These are phyloP conservation scores for Pantelozetes paolii DNA, from an alignment of 2,888 invertebrate species.

Conservation along the genomic window DNA sequence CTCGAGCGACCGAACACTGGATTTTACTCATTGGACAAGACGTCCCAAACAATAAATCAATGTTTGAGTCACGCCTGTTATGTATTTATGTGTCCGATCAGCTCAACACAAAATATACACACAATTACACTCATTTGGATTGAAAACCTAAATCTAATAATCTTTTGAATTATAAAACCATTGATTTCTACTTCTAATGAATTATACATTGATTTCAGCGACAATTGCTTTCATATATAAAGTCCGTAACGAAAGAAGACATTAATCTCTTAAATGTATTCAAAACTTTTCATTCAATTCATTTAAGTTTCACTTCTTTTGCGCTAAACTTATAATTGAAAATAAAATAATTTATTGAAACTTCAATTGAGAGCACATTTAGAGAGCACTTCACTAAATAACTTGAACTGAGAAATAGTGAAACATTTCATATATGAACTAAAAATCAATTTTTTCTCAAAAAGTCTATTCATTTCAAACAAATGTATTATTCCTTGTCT, in stretches of 20 bases:
- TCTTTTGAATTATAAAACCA: background rate
- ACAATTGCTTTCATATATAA: background rate
- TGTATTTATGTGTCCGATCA: background rate
- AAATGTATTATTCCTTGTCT: background rate
- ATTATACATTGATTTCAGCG: background rate
- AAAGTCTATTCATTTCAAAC: background rate
- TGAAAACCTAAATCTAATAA: background rate
- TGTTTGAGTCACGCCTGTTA: slow-evolving; percentile 10
- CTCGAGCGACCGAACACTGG: slow-evolving; percentile 1
- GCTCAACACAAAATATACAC: background rate
- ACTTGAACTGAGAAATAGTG: background rate
- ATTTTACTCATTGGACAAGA: background rate
- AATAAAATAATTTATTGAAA: too few relatives aligned
- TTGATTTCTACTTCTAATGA: background rate
- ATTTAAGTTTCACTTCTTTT: too few relatives aligned
- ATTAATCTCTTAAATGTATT: background rate
- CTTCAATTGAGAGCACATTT: too few relatives aligned
- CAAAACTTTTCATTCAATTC: too few relatives aligned
- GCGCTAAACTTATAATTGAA: too few relatives aligned
- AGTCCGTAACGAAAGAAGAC: background rate
- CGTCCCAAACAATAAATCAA: background rate
- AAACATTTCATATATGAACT: background rate
- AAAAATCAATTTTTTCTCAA: background rate
- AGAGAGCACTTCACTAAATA: too few relatives aligned
- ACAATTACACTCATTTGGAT: too few relatives aligned